phyloP scores from a whole-genome alignment of 2,797 vertebrate genomes.

The Liparis tanakae region DNA sequence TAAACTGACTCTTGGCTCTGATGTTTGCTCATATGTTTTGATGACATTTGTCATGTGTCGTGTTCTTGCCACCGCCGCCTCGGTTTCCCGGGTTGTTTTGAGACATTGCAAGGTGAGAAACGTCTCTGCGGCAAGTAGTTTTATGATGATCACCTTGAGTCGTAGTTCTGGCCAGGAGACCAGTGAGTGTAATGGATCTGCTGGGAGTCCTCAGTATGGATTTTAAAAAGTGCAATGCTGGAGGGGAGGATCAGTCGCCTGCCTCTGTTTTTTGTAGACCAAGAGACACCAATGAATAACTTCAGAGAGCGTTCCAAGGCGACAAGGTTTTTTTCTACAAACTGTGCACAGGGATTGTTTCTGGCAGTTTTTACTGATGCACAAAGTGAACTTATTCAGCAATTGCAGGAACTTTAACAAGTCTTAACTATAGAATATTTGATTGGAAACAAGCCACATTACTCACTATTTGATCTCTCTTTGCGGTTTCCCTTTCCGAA shows the following conservation, averaged over 20 bases:
- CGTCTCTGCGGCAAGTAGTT: slow-evolving; percentile 72
- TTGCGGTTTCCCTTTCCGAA: slow-evolving; percentile 31
- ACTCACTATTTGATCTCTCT: slow-evolving; percentile 16
- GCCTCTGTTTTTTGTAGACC: slow-evolving; percentile 72
- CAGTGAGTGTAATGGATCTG: slow-evolving; percentile 89
- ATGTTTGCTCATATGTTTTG: slow-evolving; percentile 43
- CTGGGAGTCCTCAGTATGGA: slow-evolving; percentile 85
- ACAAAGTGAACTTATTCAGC: slow-evolving; percentile 37
- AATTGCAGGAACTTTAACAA: slow-evolving; percentile 26
- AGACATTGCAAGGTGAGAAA: slow-evolving; percentile 68
- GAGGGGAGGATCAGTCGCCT: slow-evolving; percentile 80
- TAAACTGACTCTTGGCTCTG: slow-evolving; percentile 22
- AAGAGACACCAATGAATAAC: slow-evolving; percentile 81
- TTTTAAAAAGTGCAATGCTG: slow-evolving; percentile 83
- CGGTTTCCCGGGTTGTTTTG: slow-evolving; percentile 69
- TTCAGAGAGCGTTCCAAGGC: slow-evolving; percentile 79
- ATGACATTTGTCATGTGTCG: slow-evolving; percentile 29
- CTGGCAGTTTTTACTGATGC: slow-evolving; percentile 33
- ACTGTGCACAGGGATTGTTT: slow-evolving; percentile 47
- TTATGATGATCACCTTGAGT: slow-evolving; percentile 87
- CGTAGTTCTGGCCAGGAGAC: slow-evolving; percentile 86
- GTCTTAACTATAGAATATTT: slow-evolving; percentile 21
- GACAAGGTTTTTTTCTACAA: slow-evolving; percentile 80
- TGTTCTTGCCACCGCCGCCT: slow-evolving; percentile 37
- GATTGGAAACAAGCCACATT: slow-evolving; percentile 26